phyloP scores from a whole-genome alignment of 2,113 vertebrate species.

The Crotalus tigris region DNA sequence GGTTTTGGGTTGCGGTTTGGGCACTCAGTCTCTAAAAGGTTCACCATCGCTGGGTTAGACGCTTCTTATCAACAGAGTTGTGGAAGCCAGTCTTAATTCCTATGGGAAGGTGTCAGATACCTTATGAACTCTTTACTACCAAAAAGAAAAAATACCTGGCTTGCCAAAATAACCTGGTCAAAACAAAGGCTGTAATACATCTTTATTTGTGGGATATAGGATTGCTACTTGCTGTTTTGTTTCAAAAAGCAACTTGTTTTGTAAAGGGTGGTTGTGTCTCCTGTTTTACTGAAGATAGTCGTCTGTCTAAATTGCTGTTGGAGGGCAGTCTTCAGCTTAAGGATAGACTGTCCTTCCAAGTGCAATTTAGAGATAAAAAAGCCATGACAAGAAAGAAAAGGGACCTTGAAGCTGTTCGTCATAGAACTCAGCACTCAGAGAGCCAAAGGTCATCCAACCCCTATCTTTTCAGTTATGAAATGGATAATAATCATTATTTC shows the following conservation, averaged over 20 bases:
- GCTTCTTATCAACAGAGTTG: not conserved
- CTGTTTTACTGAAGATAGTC: not conserved
- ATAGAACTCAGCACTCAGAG: not conserved
- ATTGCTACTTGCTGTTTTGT: not conserved
- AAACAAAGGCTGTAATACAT: not conserved
- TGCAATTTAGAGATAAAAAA: not conserved
- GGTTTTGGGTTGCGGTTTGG: too few relatives aligned
- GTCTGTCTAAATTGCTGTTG: not conserved
- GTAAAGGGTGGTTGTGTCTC: not conserved
- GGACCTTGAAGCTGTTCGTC: not conserved
- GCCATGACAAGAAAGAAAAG: not conserved
- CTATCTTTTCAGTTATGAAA: not conserved
- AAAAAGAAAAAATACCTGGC: not conserved
- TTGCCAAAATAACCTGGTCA: not conserved
- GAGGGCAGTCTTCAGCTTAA: not conserved
- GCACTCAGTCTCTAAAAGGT: too few relatives aligned
- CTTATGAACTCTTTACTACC: not conserved
- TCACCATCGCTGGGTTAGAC: not conserved
- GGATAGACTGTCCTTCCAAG: not conserved
- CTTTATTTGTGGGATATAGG: not conserved
- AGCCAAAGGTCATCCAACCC: not conserved
- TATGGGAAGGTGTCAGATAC: not conserved
- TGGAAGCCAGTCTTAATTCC: not conserved
- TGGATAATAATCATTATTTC: not conserved
- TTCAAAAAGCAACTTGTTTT: not conserved